Conservation (phyloP, 2,113 vertebrate species). For the Furnarius figulus region DNA sequence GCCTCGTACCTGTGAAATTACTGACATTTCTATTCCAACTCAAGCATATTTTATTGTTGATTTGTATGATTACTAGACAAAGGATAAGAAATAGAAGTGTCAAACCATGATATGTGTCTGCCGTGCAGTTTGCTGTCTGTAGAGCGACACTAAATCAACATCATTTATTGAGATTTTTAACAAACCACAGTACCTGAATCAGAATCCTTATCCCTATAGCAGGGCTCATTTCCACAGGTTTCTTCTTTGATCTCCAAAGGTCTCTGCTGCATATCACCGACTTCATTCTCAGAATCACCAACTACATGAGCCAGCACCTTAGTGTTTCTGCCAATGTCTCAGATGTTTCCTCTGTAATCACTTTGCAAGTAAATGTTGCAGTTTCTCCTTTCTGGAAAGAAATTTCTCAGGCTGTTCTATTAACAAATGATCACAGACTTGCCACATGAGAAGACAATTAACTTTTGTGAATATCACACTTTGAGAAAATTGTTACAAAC, state of each 20-base stretch:
- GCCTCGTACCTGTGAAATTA: neutral
- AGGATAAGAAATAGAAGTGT: neutral
- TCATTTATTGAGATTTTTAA: neutral
- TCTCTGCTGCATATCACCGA: neutral
- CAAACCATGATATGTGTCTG: neutral
- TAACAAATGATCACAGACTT: neutral
- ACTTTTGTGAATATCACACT: neutral
- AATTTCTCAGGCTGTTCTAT: neutral
- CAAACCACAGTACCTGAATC: neutral
- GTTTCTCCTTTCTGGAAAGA: neutral
- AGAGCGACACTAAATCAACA: neutral
- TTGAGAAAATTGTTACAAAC: neutral
- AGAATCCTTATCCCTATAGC: neutral
- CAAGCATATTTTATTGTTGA: neutral
- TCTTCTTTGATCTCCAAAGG: neutral
- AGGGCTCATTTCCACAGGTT: neutral
- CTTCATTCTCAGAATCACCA: neutral
- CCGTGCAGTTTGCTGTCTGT: neutral
- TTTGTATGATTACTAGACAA: neutral
- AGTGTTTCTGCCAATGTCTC: neutral
- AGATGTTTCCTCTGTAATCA: neutral
- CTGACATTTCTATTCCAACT: neutral
- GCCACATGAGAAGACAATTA: neutral
- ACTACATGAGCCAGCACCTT: neutral
- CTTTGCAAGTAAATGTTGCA: neutral